Percentiles rank a stretch among this genome's conserved stretches.
Conservation (phyloP, 2,888 invertebrate species). For the Euclidia mi region DNA sequence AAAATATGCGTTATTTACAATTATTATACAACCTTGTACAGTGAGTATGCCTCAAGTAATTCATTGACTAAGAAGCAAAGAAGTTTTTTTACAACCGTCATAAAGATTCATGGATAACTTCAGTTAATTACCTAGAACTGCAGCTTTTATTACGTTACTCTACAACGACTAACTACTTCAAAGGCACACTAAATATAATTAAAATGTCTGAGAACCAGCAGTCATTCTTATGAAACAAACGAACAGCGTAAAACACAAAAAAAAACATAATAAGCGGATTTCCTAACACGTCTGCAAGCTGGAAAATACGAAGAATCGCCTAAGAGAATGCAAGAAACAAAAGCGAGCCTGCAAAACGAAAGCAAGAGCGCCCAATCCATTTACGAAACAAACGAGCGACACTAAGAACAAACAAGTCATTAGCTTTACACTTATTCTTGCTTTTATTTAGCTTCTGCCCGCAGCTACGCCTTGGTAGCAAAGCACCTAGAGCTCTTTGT, state of each 20-base stretch:
- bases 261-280: constrained; percentile 28
- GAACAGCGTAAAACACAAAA: constrained; percentile 13
- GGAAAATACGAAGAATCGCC: constrained; percentile 15
- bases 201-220: constrained; percentile 1
- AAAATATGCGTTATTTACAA: too few relatives aligned
- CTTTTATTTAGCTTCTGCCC: constrained; percentile 35
- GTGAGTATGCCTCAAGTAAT: too few relatives aligned
- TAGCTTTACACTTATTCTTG: constrained; percentile 60
- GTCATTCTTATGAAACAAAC: constrained; percentile 3
- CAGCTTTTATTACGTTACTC: too few relatives aligned
- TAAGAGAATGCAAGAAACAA: constrained; percentile 35
- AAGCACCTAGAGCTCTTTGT: constrained; percentile 39
- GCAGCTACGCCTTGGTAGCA: constrained; percentile 25
- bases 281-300: constrained; percentile 24
- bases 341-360: constrained; percentile 31
- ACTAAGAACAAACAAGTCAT: constrained; percentile 66
- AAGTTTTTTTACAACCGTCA: too few relatives aligned
- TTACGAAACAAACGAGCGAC: constrained; percentile 71
- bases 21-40: too few relatives aligned
- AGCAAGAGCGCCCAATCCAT: constrained; percentile 61
- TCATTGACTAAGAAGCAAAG: too few relatives aligned
- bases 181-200: background rate
- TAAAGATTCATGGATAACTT: too few relatives aligned
- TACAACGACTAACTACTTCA: background rate
- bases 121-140: too few relatives aligned